Evolutionary conservation across 2,888 invertebrate species (phyloP), one percentile per base, ranked within the genome.

Genomic region (Emmelina monodactyla): DNA sequence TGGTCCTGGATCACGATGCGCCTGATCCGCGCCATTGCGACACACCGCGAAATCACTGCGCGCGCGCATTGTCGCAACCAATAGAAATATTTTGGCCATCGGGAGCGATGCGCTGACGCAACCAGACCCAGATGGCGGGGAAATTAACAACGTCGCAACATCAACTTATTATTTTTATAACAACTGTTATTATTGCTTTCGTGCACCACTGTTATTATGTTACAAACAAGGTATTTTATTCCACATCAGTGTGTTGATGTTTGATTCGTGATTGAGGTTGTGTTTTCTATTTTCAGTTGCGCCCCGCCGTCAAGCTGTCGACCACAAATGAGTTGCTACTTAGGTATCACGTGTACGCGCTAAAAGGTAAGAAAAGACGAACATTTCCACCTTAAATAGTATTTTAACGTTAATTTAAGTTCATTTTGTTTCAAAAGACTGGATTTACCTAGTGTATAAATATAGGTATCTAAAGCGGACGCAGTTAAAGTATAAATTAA

Each of bases 231-330:
- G 46, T 59, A 25, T 9, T 25, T 25, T n/a, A 25, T 11, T 25
- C 25, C 9, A 10, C 4, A 25, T 25, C 11, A n/a, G 25, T 10
- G 4, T 11, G 6, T n/a, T 25, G 25, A 25, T 25, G n/a, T 25
- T 19, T 19, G 9, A 19, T 19, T 19, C 19, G 5, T 19, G 19
- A 6, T 19, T 19, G 22, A 32, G 32, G 3, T 19, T 32, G 12
- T 28, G 44, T 30, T 34, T 47, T 43, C 52, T 58, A 50, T 60
- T 75, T 57, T 4, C 70, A 79, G 78, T 70, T 55, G 46, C 40
- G 54, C 70, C 68, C 73, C 76, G 79, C 71, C n/a, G n/a, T n/a
- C 78, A 79, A 78, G 64, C 79, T 79, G 78, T 70, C 78, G 75
- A 79, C 78, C 76, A 73, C 79, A 64, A 78, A 78, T 79, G 79